Conservation (phyloP, 2,113 vertebrate species). For the Hiodon tergisus region DNA sequence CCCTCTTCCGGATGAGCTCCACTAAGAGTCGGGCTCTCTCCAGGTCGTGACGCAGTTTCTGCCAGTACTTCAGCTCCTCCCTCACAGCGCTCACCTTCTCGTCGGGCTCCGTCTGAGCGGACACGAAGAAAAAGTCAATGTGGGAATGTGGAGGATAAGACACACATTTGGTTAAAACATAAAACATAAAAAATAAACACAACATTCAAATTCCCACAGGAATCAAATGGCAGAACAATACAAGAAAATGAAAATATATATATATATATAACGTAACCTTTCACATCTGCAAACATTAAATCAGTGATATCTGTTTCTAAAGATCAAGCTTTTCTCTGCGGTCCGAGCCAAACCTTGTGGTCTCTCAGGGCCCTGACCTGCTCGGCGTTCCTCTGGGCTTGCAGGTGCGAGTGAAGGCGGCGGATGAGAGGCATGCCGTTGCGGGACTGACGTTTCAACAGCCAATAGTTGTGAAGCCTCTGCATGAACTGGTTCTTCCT, state of each 20-base stretch:
- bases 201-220: background rate
- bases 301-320: no score
- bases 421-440: constrained; percentile 89
- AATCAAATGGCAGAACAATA: no score
- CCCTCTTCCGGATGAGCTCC: constrained; percentile 94
- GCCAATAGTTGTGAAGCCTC: constrained; percentile 91
- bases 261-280: no score
- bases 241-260: no score
- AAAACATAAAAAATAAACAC: background rate
- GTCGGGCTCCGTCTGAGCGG: constrained; percentile 79
- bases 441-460: constrained; percentile 89
- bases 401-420: constrained; percentile 79
- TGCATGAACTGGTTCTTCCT: constrained; percentile 96
- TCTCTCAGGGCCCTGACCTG: constrained; percentile 61
- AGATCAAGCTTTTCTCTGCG: no score
- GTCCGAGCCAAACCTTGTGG: no score
- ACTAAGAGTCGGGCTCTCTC: constrained; percentile 88
- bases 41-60: constrained; percentile 92
- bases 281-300: no score
- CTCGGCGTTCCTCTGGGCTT: constrained; percentile 78
- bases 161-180: background rate
- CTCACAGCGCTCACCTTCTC: constrained; percentile 86
- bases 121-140: background rate
- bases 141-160: background rate
- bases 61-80: constrained; percentile 94